Conservation (phyloP, 2,113 vertebrate species). For the Ptychochromis oligacanthus region DNA sequence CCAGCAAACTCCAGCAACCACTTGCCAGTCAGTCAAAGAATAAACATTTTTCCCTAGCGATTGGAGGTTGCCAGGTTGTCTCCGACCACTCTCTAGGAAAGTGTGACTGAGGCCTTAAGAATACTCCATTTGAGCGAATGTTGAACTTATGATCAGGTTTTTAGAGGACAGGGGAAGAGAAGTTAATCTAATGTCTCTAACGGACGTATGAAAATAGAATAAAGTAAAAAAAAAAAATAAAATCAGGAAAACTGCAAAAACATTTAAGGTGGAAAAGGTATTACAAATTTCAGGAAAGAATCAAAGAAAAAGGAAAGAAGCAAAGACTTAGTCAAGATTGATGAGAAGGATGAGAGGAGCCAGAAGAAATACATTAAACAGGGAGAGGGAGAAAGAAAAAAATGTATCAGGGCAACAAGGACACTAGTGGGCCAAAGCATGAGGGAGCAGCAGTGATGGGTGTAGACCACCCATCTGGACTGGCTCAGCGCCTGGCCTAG, state of each 20-base stretch:
- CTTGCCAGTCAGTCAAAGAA: too few species aligned
- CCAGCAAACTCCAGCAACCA: too few species aligned
- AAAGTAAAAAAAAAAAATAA: neutral
- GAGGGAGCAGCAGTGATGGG: slow-evolving; percentile 35
- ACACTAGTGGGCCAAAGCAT: slow-evolving; percentile 33
- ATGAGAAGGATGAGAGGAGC: neutral
- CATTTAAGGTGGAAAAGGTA: neutral
- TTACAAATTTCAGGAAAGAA: too few species aligned
- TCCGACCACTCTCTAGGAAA: too few species aligned
- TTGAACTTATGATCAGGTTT: too few species aligned
- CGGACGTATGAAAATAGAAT: neutral
- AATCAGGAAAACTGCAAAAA: neutral
- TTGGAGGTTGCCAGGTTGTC: too few species aligned
- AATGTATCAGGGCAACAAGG: slow-evolving; percentile 34
- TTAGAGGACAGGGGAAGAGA: too few species aligned
- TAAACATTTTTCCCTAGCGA: too few species aligned
- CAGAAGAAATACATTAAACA: slow-evolving; percentile 4
- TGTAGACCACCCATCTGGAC: slow-evolving; percentile 76
- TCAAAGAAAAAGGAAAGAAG: neutral
- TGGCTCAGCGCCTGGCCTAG: slow-evolving; percentile 61
- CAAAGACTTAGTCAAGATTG: neutral
- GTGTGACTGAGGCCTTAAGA: too few species aligned
- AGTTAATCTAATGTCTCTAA: too few species aligned
- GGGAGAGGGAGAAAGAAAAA: neutral
- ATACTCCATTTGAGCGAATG: too few species aligned